Evolutionary conservation across 2,888 invertebrate genomes (phyloP).

Genomic region (Aphrophora alni): DNA sequence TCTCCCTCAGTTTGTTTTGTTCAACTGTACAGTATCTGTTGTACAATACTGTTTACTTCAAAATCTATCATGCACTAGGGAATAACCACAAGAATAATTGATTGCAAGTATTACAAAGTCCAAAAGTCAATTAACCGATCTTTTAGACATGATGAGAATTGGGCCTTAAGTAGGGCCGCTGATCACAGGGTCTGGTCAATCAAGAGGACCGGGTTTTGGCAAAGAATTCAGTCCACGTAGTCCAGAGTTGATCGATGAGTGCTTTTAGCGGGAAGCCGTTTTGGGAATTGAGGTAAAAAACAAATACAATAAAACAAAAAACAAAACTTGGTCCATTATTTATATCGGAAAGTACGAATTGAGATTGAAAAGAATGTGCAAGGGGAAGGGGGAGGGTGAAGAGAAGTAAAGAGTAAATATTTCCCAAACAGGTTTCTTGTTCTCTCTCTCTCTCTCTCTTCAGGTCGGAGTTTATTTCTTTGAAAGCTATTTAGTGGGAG

Average conservation of each 20-base stretch:
- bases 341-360: not conserved
- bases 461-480: not conserved
- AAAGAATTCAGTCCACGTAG: not conserved
- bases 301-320: not conserved
- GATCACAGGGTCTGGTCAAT: too few relatives aligned
- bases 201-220: not conserved
- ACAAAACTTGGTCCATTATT: not conserved
- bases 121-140: too few relatives aligned
- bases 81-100: too few relatives aligned
- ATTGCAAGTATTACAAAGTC: too few relatives aligned
- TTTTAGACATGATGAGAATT: too few relatives aligned
- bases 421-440: not conserved
- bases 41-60: too few relatives aligned
- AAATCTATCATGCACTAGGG: too few relatives aligned
- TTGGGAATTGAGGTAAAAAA: not conserved
- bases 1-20: too few relatives aligned
- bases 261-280: constrained; percentile 5
- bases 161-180: too few relatives aligned
- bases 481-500: constrained; percentile 2
- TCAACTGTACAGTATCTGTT: too few relatives aligned
- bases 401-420: not conserved
- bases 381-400: not conserved
- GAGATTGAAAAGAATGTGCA: not conserved
- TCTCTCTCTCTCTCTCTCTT: not conserved
- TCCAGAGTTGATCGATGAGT: not conserved